Evolutionary conservation across 1,140 invertebrate genomes (phyloP).

Genomic region (Leptopilina boulardi): DNA sequence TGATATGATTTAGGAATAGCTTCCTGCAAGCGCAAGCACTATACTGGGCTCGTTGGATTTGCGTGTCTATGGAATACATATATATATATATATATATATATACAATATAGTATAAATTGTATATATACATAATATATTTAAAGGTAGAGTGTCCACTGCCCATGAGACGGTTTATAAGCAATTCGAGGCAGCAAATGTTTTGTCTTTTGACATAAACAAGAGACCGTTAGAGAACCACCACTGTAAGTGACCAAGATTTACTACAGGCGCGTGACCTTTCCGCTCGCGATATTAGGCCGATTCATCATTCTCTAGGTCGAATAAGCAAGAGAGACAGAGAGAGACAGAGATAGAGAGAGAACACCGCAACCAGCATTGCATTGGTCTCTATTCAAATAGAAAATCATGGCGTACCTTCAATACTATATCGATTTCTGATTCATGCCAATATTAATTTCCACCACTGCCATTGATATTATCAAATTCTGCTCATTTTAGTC

Average conservation of each 20-base stretch:
- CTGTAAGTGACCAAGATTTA: slow-evolving; percentile 63
- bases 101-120: too few relatives aligned
- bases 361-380: background rate
- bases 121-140: too few relatives aligned
- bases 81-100: background rate
- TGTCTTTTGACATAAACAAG: slow-evolving; percentile 40
- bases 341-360: background rate
- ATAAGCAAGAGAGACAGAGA: background rate
- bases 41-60: slow-evolving; percentile 25
- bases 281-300: slow-evolving; percentile 69
- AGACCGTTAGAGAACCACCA: slow-evolving; percentile 32
- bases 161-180: slow-evolving; percentile 50
- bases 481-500: background rate
- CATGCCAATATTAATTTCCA: background rate
- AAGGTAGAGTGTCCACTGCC: background rate
- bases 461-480: background rate
- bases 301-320: slow-evolving; percentile 60
- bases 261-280: slow-evolving; percentile 64
- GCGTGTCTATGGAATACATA: too few relatives aligned
- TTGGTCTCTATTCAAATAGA: background rate
- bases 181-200: slow-evolving; percentile 53
- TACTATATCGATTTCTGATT: slow-evolving; percentile 14
- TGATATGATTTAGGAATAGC: slow-evolving; percentile 70
- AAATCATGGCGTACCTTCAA: background rate
- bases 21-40: slow-evolving; percentile 46